A percentile compares a stretch with the other conserved stretches of the same genome.
These are phyloP conservation scores for Drosophila neocordata DNA, from an alignment of 1,140 invertebrate species.

Conservation along the genomic window DNA sequence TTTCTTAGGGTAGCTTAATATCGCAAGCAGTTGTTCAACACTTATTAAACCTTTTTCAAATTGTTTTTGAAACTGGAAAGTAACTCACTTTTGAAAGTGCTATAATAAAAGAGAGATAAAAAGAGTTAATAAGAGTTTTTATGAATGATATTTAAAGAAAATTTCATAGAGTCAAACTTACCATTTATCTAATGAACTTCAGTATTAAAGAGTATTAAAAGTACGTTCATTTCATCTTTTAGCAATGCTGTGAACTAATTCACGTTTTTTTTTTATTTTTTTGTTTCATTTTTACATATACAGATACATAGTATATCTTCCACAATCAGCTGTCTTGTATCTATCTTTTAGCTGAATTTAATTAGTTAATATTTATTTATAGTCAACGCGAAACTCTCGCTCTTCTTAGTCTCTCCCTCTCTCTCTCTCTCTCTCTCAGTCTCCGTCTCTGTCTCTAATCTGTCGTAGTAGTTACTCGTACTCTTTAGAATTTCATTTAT, in stretches of 20 bases:
- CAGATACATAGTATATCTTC: slow-evolving; percentile 1
- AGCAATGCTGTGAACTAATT: slow-evolving; percentile 2
- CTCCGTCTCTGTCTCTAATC: not conserved
- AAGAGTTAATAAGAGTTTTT: too few species aligned
- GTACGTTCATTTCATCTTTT: not conserved
- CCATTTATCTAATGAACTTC: too few species aligned
- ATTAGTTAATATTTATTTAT: slow-evolving; percentile 79
- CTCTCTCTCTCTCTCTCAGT: slow-evolving; percentile 7
- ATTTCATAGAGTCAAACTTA: too few species aligned
- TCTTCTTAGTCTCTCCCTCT: slow-evolving; percentile 1
- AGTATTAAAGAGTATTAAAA: not conserved
- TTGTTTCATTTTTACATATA: not conserved
- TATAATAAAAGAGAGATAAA: too few species aligned
- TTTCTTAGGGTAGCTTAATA: too few species aligned
- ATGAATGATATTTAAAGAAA: too few species aligned
- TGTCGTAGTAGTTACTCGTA: slow-evolving; percentile 16
- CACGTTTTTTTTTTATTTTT: slow-evolving; percentile 37
- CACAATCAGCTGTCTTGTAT: slow-evolving; percentile 37
- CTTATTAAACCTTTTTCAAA: too few species aligned
- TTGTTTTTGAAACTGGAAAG: too few species aligned
- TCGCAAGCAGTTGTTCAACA: too few species aligned
- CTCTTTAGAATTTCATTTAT: slow-evolving; percentile 19
- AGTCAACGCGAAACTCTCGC: slow-evolving; percentile 57
- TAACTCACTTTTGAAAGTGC: too few species aligned
- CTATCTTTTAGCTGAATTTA: slow-evolving; percentile 54